phyloP scores from a whole-genome alignment of 1,140 invertebrate genomes.

The Steinernema khuongi region DNA sequence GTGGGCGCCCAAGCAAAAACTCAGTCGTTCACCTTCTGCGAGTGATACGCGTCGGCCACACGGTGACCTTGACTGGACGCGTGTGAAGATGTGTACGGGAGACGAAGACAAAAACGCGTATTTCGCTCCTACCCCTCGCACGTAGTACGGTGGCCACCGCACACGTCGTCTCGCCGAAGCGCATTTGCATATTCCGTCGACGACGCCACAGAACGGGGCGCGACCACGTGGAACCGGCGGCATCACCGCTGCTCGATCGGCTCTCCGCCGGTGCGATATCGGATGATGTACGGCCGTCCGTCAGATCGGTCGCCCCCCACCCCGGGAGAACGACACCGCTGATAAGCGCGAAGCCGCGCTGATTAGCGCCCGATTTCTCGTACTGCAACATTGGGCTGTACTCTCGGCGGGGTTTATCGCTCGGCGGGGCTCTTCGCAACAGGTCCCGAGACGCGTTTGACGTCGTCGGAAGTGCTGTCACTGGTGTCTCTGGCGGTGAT shows the following conservation, averaged over 20 bases:
- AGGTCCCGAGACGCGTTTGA: no score
- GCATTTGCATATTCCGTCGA: neutral
- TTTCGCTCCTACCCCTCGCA: no score
- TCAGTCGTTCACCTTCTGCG: slow-evolving; percentile 11
- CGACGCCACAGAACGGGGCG: neutral
- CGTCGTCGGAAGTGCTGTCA: no score
- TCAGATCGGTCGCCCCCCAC: no score
- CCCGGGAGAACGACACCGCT: no score
- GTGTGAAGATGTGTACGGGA: neutral
- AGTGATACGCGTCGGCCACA: neutral
- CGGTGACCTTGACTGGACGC: neutral
- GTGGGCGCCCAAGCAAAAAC: neutral
- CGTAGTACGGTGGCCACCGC: neutral
- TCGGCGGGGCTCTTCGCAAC: no score
- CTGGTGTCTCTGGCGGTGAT: no score
- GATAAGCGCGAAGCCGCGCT: no score
- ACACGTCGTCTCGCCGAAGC: neutral
- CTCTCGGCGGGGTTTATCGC: no score
- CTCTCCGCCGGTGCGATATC: neutral
- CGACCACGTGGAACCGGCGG: neutral
- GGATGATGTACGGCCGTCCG: no score
- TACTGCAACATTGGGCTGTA: no score
- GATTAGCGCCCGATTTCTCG: no score
- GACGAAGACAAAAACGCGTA: slow-evolving; percentile 1
- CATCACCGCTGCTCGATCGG: neutral